Conservation (phyloP, 2,113 vertebrate genomes). For the Rhinichthys klamathensis region DNA sequence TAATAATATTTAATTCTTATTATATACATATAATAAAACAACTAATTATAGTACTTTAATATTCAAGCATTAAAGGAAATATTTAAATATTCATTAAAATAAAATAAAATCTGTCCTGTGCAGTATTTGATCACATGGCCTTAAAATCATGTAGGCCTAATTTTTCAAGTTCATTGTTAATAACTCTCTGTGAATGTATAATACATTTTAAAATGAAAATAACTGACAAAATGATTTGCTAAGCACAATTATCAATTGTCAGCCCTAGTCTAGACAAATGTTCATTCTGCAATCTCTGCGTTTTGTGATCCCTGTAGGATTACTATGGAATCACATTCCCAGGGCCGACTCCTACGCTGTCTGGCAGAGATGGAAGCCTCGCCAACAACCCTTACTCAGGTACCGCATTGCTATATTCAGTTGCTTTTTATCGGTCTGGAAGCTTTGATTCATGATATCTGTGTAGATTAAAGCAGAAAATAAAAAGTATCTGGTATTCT, state of each 20-base stretch:
- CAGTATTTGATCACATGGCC: neutral
- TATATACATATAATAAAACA: neutral
- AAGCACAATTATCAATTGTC: neutral
- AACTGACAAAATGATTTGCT: neutral
- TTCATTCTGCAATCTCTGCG: neutral
- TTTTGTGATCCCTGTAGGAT: slow-evolving; percentile 77
- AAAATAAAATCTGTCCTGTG: neutral
- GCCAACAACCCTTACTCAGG: slow-evolving; percentile 96
- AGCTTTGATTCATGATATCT: neutral
- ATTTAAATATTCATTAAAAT: neutral
- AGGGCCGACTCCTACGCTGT: slow-evolving; percentile 86
- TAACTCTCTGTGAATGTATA: neutral
- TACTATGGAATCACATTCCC: slow-evolving; percentile 99
- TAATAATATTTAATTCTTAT: too few species aligned
- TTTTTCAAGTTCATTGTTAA: neutral
- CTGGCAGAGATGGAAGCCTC: slow-evolving; percentile 90
- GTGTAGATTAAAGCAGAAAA: neutral
- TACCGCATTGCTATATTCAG: slow-evolving; percentile 58
- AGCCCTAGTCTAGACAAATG: neutral
- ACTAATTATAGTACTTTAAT: neutral
- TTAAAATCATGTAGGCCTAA: neutral
- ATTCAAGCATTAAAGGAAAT: neutral
- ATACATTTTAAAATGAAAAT: neutral
- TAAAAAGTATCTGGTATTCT: neutral
- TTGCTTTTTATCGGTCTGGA: too few species aligned